Evolutionary conservation across 2,888 invertebrate species (phyloP).

Genomic region (Nebria salina): DNA sequence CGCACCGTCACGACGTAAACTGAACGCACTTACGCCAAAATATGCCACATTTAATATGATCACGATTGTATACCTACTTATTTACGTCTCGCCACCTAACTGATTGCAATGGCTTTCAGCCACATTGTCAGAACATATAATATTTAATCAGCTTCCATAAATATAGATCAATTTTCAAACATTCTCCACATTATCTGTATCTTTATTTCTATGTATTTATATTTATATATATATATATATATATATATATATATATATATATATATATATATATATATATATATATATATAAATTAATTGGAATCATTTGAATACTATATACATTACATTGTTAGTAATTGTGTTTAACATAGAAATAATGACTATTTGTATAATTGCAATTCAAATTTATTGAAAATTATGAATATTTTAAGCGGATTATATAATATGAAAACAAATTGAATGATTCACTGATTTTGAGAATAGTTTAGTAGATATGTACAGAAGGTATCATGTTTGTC

Average conservation of each 20-base stretch:
- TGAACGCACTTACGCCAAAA: not conserved
- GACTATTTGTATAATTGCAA: not conserved
- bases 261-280: not conserved
- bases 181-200: not conserved
- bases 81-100: not conserved
- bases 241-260: not conserved
- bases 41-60: not conserved
- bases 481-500: not conserved
- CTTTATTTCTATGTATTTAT: not conserved
- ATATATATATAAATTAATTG: not conserved
- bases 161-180: not conserved
- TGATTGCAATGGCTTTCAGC: not conserved
- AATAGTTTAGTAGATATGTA: not conserved
- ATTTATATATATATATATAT: not conserved
- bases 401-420: not conserved
- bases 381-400: not conserved
- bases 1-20: not conserved
- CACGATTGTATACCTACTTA: not conserved
- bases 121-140: not conserved
- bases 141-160: not conserved
- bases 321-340: not conserved
- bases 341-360: not conserved
- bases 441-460: not conserved
- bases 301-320: not conserved
- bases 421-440: not conserved